Evolutionary conservation across 53 echinoderm and acorn worm species (phyloP).

Genomic region (Luidia sarsii): DNA sequence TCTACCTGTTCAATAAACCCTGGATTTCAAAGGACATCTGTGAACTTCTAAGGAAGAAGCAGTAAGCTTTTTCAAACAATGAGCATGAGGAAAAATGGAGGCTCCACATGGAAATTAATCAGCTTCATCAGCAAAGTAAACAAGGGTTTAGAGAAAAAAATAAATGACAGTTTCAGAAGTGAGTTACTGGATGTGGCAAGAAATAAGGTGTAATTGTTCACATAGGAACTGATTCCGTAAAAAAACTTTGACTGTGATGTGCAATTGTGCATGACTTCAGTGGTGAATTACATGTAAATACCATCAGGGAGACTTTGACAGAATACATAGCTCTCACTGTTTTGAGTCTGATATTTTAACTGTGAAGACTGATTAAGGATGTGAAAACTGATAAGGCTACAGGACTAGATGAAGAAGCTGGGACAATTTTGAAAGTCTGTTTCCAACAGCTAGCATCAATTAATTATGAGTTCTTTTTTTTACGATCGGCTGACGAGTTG

Average conservation of each 20-base stretch:
- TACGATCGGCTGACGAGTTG: too few relatives aligned
- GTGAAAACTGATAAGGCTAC: too few relatives aligned
- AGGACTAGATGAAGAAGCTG: too few relatives aligned
- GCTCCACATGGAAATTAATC: background rate
- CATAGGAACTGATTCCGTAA: background rate
- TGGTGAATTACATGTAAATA: background rate
- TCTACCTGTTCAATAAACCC: background rate
- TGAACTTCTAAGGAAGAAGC: background rate
- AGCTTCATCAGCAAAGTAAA: background rate
- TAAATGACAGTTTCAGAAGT: background rate
- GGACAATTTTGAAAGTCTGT: too few relatives aligned
- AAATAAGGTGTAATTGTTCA: too few relatives aligned
- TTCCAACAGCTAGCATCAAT: too few relatives aligned
- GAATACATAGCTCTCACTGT: too few relatives aligned
- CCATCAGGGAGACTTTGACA: background rate
- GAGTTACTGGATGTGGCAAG: background rate
- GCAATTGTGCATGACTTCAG: constrained; percentile 3
- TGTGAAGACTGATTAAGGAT: too few relatives aligned
- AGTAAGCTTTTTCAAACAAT: background rate
- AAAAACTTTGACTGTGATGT: constrained; percentile 3
- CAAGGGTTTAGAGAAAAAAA: background rate
- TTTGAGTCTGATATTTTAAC: too few relatives aligned
- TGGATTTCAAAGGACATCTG: background rate
- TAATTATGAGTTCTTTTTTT: too few relatives aligned
- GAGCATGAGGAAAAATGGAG: background rate